Percentiles rank a stretch among this genome's conserved stretches.
Conservation (phyloP, 2,888 invertebrate genomes). For the Theretra japonica region DNA sequence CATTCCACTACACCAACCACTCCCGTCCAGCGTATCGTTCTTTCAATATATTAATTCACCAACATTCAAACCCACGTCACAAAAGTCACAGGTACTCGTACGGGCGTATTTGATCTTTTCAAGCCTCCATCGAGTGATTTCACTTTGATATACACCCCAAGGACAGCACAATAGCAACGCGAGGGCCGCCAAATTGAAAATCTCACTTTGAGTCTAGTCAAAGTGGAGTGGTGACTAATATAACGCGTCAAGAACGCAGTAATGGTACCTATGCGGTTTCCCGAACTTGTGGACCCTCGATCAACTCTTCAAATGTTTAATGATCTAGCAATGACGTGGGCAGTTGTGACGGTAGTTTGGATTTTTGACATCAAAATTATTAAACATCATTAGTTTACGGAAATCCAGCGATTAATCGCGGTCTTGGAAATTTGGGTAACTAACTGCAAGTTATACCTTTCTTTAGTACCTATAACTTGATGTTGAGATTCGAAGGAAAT, state of each 20-base stretch:
- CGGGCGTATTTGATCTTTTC: constrained; percentile 78
- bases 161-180: constrained; percentile 61
- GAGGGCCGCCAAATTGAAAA: constrained; percentile 63
- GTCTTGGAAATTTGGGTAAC: too few species aligned
- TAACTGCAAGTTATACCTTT: too few species aligned
- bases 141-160: constrained; percentile 75
- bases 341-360: too few species aligned
- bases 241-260: constrained; percentile 37
- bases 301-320: neutral
- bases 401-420: too few species aligned
- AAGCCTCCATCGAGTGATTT: constrained; percentile 73
- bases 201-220: constrained; percentile 67
- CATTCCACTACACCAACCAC: neutral
- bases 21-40: neutral
- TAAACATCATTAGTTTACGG: too few species aligned
- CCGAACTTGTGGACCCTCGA: neutral
- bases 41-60: too few species aligned
- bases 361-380: too few species aligned
- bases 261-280: constrained; percentile 45
- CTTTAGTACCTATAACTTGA: too few species aligned
- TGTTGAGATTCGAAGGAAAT: too few species aligned
- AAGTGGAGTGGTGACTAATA: constrained; percentile 56
- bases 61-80: constrained; percentile 37
- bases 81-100: constrained; percentile 66
- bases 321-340: too few species aligned